A percentile compares a stretch with the other conserved stretches of the same genome.
Evolutionary conservation across 1,140 invertebrate genomes (phyloP).

Genomic region (Neelides sp.): DNA sequence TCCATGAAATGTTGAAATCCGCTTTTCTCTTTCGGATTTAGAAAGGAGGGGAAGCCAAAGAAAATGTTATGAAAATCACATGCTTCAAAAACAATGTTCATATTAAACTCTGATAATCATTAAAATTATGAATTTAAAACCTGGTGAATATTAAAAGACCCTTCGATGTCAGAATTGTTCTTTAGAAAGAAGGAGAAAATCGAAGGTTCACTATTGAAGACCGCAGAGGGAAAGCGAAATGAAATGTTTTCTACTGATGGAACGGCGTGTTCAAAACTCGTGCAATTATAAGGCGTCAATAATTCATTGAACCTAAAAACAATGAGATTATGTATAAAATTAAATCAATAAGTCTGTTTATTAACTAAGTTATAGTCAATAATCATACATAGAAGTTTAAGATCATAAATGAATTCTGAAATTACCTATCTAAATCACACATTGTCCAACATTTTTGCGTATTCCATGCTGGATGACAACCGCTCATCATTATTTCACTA

Average conservation of each 20-base stretch:
- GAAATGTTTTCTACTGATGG: neutral
- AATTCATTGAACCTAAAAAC: conserved; percentile 2
- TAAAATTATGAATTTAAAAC: neutral
- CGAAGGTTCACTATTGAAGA: neutral
- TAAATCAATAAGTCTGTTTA: neutral
- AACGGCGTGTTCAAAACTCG: neutral
- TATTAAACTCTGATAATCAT: neutral
- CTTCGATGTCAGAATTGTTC: neutral
- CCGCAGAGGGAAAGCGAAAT: conserved; percentile 6
- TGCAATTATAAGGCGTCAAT: neutral
- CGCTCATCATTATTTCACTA: conserved; percentile 1
- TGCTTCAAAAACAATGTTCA: neutral
- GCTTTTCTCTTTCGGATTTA: neutral
- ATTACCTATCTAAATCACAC: conserved; percentile 2
- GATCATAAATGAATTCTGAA: neutral
- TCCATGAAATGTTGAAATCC: neutral
- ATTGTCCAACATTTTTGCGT: conserved; percentile 6
- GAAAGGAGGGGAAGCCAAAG: no score
- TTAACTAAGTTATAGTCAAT: neutral
- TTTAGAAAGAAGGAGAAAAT: conserved; percentile 1
- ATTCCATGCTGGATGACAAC: neutral
- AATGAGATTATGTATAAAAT: neutral
- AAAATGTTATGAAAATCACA: no score
- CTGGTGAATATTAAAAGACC: neutral
- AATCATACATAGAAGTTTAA: neutral